A percentile compares a stretch with the other conserved stretches of the same genome.
phyloP scores from a whole-genome alignment of 1,140 invertebrate species.

The Macrostomum lignano region DNA sequence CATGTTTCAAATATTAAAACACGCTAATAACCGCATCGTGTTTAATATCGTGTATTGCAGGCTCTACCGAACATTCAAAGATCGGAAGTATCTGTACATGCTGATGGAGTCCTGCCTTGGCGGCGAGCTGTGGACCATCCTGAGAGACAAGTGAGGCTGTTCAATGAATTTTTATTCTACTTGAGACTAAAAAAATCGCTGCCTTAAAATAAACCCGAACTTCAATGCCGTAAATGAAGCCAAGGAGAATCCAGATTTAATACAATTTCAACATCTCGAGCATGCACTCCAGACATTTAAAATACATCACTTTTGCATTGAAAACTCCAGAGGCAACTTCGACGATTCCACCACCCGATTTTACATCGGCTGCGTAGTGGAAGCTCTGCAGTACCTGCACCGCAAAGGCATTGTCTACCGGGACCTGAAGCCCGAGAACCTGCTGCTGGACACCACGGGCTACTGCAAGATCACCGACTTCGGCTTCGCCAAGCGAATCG shows the following conservation, averaged over 20 bases:
- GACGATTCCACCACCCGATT: conserved; percentile 37
- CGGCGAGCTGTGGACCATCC: conserved; percentile 84
- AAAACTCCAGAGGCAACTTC: too few relatives aligned
- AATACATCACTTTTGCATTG: too few relatives aligned
- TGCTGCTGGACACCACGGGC: conserved; percentile 59
- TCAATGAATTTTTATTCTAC: too few relatives aligned
- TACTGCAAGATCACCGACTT: conserved; percentile 76
- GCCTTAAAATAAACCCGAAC: too few relatives aligned
- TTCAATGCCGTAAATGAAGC: too few relatives aligned
- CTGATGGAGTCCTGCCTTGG: conserved; percentile 86
- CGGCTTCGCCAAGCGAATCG: conserved; percentile 62
- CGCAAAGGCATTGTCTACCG: conserved; percentile 81
- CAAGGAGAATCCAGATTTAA: too few relatives aligned
- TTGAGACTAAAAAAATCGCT: too few relatives aligned
- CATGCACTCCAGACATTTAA: too few relatives aligned
- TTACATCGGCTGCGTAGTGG: conserved; percentile 79
- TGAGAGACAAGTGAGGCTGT: conserved; percentile 40
- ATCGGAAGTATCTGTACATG: conserved; percentile 89
- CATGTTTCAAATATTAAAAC: too few relatives aligned
- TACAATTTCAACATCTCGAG: too few relatives aligned
- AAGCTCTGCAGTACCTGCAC: conserved; percentile 83
- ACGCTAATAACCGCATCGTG: too few relatives aligned
- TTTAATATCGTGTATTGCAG: too few relatives aligned
- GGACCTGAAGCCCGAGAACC: conserved; percentile 86
- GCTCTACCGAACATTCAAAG: conserved; percentile 80